These are phyloP conservation scores for Artibeus lituratus DNA, from an alignment of 2,797 vertebrate species.

Conservation along the genomic window DNA sequence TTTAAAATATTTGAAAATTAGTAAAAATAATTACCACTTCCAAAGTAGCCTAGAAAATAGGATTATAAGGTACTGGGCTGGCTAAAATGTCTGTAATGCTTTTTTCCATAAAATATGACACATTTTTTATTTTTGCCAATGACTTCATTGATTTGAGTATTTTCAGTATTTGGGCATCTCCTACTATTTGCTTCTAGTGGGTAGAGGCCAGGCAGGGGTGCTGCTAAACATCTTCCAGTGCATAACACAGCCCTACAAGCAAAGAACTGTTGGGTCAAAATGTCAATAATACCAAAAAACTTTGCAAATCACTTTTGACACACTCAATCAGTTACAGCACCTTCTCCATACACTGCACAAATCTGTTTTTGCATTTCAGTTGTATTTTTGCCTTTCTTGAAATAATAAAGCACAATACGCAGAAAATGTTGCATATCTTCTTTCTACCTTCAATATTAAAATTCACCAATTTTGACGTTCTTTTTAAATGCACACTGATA, in stretches of 20 bases:
- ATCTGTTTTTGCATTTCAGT: too few relatives aligned
- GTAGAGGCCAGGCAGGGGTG: too few relatives aligned
- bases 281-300: too few relatives aligned
- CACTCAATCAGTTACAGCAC: too few relatives aligned
- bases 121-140: not conserved
- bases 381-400: too few relatives aligned
- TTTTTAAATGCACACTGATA: not conserved
- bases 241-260: too few relatives aligned
- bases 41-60: not conserved
- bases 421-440: not conserved
- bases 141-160: not conserved
- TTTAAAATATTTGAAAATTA: constrained; percentile 21
- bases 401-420: not conserved
- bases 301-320: too few relatives aligned
- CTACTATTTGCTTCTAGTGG: not conserved
- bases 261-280: too few relatives aligned
- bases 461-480: not conserved
- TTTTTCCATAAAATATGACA: not conserved
- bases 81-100: not conserved
- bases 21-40: not conserved
- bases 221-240: not conserved
- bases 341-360: too few relatives aligned
- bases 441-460: not conserved
- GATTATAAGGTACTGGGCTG: not conserved
- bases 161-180: not conserved